Conservation (phyloP, 2,797 vertebrate genomes). For the Sebastes diploproa region DNA sequence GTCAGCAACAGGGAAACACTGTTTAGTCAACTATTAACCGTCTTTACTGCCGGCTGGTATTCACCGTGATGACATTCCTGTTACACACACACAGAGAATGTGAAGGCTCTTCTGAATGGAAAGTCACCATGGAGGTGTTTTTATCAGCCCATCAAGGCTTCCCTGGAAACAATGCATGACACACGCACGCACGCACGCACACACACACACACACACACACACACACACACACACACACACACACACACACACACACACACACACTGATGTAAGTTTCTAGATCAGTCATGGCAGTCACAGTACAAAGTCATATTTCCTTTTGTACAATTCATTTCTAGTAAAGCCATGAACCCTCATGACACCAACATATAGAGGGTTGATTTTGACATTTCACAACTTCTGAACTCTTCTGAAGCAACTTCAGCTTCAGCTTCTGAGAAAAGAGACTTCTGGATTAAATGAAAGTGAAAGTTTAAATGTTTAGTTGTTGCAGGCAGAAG, state of each 20-base stretch:
- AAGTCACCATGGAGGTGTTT: conserved; percentile 25
- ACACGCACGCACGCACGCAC: background rate
- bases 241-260: background rate
- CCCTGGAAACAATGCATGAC: conserved; percentile 36
- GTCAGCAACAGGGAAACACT: background rate
- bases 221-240: background rate
- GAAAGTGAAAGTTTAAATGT: conserved; percentile 21
- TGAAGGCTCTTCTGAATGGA: background rate
- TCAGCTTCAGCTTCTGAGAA: background rate
- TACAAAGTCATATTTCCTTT: background rate
- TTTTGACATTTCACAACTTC: background rate
- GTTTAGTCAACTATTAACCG: conserved; percentile 1
- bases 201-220: background rate
- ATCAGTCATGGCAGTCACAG: background rate
- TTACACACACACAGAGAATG: background rate
- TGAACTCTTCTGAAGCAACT: background rate
- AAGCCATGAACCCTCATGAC: background rate
- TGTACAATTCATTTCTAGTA: background rate
- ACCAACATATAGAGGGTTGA: background rate
- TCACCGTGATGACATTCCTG: background rate
- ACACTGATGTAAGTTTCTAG: background rate
- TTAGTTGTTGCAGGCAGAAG: background rate
- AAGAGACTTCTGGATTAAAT: background rate
- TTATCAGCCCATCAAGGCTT: background rate
- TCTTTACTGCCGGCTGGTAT: background rate